Evolutionary conservation across 2,113 vertebrate species (phyloP), one percentile per base, ranked within the genome.

Genomic region (Aplodontia rufa): DNA sequence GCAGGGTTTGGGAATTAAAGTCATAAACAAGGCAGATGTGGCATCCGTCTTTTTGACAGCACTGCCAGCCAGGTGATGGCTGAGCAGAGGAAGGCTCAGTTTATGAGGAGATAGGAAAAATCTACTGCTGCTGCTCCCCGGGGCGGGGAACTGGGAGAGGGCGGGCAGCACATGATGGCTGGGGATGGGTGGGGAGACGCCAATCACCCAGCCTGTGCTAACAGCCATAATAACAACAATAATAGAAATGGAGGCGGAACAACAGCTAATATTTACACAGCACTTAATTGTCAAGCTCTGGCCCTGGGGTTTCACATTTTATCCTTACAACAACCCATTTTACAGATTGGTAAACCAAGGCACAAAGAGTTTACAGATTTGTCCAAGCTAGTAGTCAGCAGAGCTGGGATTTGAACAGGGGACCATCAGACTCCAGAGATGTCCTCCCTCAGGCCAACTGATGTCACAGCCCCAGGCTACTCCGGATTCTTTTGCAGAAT

Each of bases 41-140:
- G 97, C 96, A 98, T 98, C 97, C 64, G 80, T 98, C 98, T 98
- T 98, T 87, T 93, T 98, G 98, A 98, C 98, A 98, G 98, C 45
- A 0, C 97, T 96, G 97, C 94, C 87, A 97, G 97, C 83, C 76
- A 98, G 98, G 98, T 98, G 98, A 97, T 76, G 98, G 95, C 95
- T 97, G 97, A 97, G 97, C 3, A 0, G 91, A 97, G 90, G 97
- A 98, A 97, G 97, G 98, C 97, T 93, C 47, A 53, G 96, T 98
- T 98, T 98, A 98, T 97, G 89, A 98, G 98, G 97, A 98, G 98
- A 97, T 69, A 91, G 97, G 94, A 96, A 96, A 97, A 98, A 98
- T 98, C 98, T 98, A 96, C 98, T 96, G 98, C 96, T 97, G 97
- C 97, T 96, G 96, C 95, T 95, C 96, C 90, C 83, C 0, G 55